A percentile compares a stretch with the other conserved stretches of the same genome.
phyloP scores from a whole-genome alignment of 2,797 vertebrate genomes.

The Borostomias antarcticus region DNA sequence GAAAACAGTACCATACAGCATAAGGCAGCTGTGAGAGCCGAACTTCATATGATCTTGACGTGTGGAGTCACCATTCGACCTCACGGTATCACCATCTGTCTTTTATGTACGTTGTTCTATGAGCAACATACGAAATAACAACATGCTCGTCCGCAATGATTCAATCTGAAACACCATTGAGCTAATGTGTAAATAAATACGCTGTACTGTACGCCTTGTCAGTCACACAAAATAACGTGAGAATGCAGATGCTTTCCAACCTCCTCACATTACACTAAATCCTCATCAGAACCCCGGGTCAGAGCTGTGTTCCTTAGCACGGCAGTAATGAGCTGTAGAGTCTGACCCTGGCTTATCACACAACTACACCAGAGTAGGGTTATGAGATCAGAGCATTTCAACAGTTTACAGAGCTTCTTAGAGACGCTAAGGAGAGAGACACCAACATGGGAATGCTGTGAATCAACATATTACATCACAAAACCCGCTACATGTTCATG shows the following conservation, averaged over 20 bases:
- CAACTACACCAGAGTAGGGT: constrained; percentile 35
- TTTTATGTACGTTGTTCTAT: no score
- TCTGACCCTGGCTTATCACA: constrained; percentile 51
- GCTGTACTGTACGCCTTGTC: constrained; percentile 6
- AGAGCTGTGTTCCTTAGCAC: constrained; percentile 43
- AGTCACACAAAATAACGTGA: constrained; percentile 37
- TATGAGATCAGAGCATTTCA: constrained; percentile 36
- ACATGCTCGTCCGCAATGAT: no score
- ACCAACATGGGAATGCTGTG: constrained; percentile 49
- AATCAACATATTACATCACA: constrained; percentile 47
- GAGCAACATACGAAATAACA: no score
- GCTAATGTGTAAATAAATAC: no score
- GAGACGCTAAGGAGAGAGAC: constrained; percentile 10
- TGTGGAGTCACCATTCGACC: constrained; percentile 1
- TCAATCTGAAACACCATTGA: no score
- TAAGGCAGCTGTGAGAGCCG: background rate
- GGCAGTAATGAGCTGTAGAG: constrained; percentile 63
- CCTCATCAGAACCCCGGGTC: constrained; percentile 56
- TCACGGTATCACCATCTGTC: no score
- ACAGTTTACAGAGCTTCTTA: constrained; percentile 36
- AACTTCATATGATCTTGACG: constrained; percentile 4
- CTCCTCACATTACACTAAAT: constrained; percentile 51
- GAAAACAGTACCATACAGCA: constrained; percentile 29
- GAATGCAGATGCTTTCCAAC: constrained; percentile 45
- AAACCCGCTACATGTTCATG: constrained; percentile 35